Base-by-base conservation (phyloP, 37 sponge, comb jelly and placozoan species). In the Diacarnus erythraeanus region DNA sequence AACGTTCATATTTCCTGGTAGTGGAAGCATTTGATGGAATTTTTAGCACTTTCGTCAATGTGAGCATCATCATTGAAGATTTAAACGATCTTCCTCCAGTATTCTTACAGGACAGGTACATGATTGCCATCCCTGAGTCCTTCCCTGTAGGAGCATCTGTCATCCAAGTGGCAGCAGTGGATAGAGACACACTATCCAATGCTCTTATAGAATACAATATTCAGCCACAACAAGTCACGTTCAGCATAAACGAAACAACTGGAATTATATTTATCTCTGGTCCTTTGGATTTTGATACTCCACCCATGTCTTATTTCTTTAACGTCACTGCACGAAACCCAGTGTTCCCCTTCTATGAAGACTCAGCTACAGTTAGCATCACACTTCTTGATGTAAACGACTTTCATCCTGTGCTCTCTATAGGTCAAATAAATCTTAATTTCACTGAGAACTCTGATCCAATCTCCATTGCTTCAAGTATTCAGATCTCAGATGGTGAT, bases 371-470 rank as follows among this genome's bases (percentile, higher is more conserved):
- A 0, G 78, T 94, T 35, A 70, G 22, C 0, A 73, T 94, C 27
- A 20, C 18, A 20, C 56, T 90, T 20, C 33, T 70, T 2, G 81
- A 94, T 84, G 68, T 75, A 12, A 94, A 94, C 71, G 94, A 94
- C 59, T 30, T 84, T 2, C 36, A 38, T 34, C 91, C 94, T 30
- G 44, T 76, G 25, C 35, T 92, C 34, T 63, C 38, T 22, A 57
- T 80, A 23, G 70, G 35, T 57, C 57, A 27, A 17, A 38, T 35
- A 1, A 80, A 43, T 33, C 22, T 75, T 2, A 25, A 47, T 8
- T 87, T 65, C 42, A 26, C 40, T 44, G 82, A 87, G 54, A 68
- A 76, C 35, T 68, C 82, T 38, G 70, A 21, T 54, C 47, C 42
- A n/a, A 6, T 81, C 20, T 25, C 23, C 40, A 70, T 87, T 38